These are phyloP conservation scores for Halichondria panicea DNA, from an alignment of 37 sponge, comb jelly and placozoan genomes.

Conservation along the genomic window DNA sequence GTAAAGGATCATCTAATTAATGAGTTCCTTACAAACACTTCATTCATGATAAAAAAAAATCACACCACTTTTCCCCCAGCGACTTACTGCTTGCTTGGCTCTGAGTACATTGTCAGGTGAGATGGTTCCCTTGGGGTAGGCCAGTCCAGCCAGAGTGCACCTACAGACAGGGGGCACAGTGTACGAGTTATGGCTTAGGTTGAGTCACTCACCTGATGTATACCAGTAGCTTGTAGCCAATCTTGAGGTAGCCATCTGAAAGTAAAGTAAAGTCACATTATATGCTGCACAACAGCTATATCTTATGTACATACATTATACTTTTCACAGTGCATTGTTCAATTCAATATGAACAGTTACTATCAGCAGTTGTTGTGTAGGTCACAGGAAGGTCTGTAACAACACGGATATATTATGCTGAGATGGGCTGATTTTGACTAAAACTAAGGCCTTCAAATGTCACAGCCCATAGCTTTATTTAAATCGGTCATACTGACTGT, in stretches of 20 bases:
- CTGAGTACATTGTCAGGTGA: constrained; percentile 2
- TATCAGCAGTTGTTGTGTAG: no score
- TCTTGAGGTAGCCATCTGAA: constrained; percentile 55
- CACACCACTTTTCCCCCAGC: background rate
- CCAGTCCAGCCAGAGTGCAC: constrained; percentile 77
- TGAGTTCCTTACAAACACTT: no score
- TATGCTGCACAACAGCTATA: background rate
- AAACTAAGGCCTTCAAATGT: no score
- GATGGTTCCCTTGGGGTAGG: constrained; percentile 73
- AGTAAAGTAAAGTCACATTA: background rate
- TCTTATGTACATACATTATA: background rate
- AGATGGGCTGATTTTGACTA: no score
- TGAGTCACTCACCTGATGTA: constrained; percentile 69
- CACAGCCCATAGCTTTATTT: no score
- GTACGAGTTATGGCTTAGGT: background rate
- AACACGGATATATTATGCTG: no score
- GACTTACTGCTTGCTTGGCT: constrained; percentile 58
- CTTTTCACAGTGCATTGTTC: background rate
- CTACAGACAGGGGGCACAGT: constrained; percentile 15
- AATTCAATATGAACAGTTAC: background rate
- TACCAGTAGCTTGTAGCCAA: constrained; percentile 81
- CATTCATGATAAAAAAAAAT: no score
- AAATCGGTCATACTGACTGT: no score
- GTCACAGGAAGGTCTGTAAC: no score
- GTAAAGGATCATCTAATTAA: no score